Evolutionary conservation across 2,888 invertebrate genomes (phyloP).

Genomic region (Tortricodes alternella): DNA sequence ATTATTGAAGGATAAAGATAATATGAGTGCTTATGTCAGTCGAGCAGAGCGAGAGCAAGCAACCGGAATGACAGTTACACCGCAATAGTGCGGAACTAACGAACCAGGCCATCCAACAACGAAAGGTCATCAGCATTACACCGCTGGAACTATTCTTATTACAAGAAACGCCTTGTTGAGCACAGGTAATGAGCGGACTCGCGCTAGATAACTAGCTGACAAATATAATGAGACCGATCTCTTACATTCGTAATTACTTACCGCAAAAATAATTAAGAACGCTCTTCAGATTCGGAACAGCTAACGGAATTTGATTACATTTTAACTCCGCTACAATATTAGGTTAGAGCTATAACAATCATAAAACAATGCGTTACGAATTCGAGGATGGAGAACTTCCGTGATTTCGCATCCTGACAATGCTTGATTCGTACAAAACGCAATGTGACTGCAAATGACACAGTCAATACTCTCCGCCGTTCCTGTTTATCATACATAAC

Average conservation of each 20-base stretch:
- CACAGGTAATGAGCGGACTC: slow-evolving; percentile 39
- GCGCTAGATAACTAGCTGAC: slow-evolving; percentile 14
- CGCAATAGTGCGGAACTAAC: slow-evolving; percentile 59
- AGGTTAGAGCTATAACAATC: neutral
- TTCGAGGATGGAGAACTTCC: slow-evolving; percentile 29
- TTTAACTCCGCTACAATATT: neutral
- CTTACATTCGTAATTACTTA: neutral
- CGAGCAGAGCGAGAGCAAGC: slow-evolving; percentile 36
- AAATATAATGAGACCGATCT: slow-evolving; percentile 7
- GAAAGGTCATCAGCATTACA: slow-evolving; percentile 42
- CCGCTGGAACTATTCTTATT: slow-evolving; percentile 41
- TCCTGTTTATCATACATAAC: slow-evolving; percentile 9
- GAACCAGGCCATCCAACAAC: slow-evolving; percentile 40
- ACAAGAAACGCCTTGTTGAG: slow-evolving; percentile 50
- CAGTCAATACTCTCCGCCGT: neutral
- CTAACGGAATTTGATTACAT: too few relatives aligned
- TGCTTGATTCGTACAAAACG: slow-evolving; percentile 40
- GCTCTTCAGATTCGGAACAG: neutral
- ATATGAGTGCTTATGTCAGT: slow-evolving; percentile 10
- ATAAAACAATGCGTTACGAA: neutral
- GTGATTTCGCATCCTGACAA: slow-evolving; percentile 35
- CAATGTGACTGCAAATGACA: slow-evolving; percentile 43
- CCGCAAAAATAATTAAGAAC: slow-evolving; percentile 9
- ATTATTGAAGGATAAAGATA: slow-evolving; percentile 3
- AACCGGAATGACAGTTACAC: slow-evolving; percentile 51